Evolutionary conservation across 2,113 vertebrate genomes (phyloP).

Genomic region (Sterrhoptilus dennistouni): DNA sequence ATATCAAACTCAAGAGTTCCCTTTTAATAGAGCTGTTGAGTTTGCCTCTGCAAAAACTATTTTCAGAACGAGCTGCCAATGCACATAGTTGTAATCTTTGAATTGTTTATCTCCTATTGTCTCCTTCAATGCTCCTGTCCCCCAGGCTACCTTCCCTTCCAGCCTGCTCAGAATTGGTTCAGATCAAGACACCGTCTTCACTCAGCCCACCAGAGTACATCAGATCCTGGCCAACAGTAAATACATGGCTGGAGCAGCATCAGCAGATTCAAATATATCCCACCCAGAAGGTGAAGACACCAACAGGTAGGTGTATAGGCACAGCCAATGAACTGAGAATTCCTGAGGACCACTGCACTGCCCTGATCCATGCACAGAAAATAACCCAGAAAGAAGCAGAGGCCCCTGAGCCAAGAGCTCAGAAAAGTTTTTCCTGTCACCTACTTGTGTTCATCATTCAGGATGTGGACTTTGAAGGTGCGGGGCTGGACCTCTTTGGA

Average conservation of each 20-base stretch:
- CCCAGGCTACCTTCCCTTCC: not conserved
- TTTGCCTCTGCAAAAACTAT: not conserved
- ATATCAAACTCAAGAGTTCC: not conserved
- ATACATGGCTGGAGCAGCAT: not conserved
- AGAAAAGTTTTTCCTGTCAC: constrained; percentile 38
- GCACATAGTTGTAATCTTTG: not conserved
- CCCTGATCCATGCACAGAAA: not conserved
- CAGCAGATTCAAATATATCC: not conserved
- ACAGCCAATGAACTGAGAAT: not conserved
- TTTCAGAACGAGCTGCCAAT: not conserved
- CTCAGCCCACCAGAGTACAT: not conserved
- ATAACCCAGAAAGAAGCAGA: not conserved
- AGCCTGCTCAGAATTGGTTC: not conserved
- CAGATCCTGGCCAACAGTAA: not conserved
- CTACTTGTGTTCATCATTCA: constrained; percentile 98
- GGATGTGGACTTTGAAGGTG: constrained; percentile 90
- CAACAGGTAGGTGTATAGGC: not conserved
- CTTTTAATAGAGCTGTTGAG: not conserved
- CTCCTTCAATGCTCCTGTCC: not conserved
- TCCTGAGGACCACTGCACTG: not conserved
- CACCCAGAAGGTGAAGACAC: not conserved
- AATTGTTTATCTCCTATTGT: not conserved
- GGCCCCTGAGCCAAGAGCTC: not conserved
- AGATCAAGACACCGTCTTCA: not conserved
- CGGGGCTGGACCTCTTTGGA: constrained; percentile 81